Evolutionary conservation across 2,888 invertebrate species (phyloP).

Genomic region (Psococerastis gibbosa): DNA sequence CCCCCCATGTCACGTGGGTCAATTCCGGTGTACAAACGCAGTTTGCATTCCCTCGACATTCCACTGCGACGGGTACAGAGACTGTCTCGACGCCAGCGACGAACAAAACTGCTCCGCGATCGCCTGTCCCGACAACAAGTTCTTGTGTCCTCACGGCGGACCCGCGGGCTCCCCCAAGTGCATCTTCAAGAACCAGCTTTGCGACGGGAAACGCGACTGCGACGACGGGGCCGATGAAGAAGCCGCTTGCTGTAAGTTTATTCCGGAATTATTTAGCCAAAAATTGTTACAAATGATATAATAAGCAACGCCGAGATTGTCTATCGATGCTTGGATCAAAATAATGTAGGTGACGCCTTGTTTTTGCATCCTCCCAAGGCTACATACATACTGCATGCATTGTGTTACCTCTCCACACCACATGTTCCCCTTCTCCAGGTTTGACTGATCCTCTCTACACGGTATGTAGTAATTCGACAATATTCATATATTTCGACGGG

Average conservation of each 20-base stretch:
- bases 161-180: slow-evolving; percentile 60
- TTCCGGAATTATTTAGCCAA: too few species aligned
- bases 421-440: neutral
- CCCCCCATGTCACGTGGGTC: slow-evolving; percentile 70
- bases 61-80: slow-evolving; percentile 70
- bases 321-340: neutral
- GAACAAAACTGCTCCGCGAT: slow-evolving; percentile 74
- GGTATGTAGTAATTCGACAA: too few species aligned
- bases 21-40: slow-evolving; percentile 83
- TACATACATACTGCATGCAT: neutral
- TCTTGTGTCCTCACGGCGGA: slow-evolving; percentile 65
- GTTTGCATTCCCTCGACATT: slow-evolving; percentile 79
- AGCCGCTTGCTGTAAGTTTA: slow-evolving; percentile 64
- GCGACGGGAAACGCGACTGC: slow-evolving; percentile 81
- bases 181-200: slow-evolving; percentile 70
- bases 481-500: too few species aligned
- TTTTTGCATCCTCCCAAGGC: neutral
- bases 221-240: slow-evolving; percentile 82
- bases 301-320: too few species aligned
- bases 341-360: neutral
- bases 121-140: slow-evolving; percentile 77
- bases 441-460: neutral
- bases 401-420: neutral
- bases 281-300: neutral
- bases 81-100: slow-evolving; percentile 83